phyloP scores from a whole-genome alignment of 2,797 vertebrate species.

The Tapirus indicus region DNA sequence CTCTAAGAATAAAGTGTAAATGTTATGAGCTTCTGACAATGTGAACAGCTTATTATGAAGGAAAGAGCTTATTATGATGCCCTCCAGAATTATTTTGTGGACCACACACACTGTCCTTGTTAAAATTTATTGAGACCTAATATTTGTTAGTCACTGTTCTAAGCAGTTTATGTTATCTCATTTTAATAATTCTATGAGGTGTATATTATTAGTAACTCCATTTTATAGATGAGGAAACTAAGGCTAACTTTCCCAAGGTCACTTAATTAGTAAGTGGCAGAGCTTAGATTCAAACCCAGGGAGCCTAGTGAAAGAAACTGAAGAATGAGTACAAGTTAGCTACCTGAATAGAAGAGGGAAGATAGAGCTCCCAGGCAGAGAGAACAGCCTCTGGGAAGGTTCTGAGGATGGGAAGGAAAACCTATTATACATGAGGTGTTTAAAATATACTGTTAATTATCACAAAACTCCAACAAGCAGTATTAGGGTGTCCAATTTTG shows the following conservation, averaged over 20 bases:
- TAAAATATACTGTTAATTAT: neutral
- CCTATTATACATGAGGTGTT: neutral
- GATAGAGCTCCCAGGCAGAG: neutral
- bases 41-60: neutral
- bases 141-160: conserved; percentile 2
- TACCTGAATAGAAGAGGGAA: neutral
- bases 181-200: neutral
- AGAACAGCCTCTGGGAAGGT: neutral
- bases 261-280: neutral
- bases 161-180: conserved; percentile 1
- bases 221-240: neutral
- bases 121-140: neutral
- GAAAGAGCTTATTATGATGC: neutral
- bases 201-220: neutral
- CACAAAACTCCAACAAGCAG: conserved; percentile 1
- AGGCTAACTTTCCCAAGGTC: neutral
- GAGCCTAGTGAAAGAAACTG: neutral
- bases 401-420: neutral
- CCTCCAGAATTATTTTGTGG: neutral
- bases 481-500: neutral
- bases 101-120: neutral
- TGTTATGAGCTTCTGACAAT: neutral
- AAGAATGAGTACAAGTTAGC: neutral
- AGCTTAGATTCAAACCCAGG: neutral
- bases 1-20: neutral